A percentile compares a stretch with the other conserved stretches of the same genome.
phyloP scores from a whole-genome alignment of 2,888 invertebrate genomes.

The Volucella inflata region DNA sequence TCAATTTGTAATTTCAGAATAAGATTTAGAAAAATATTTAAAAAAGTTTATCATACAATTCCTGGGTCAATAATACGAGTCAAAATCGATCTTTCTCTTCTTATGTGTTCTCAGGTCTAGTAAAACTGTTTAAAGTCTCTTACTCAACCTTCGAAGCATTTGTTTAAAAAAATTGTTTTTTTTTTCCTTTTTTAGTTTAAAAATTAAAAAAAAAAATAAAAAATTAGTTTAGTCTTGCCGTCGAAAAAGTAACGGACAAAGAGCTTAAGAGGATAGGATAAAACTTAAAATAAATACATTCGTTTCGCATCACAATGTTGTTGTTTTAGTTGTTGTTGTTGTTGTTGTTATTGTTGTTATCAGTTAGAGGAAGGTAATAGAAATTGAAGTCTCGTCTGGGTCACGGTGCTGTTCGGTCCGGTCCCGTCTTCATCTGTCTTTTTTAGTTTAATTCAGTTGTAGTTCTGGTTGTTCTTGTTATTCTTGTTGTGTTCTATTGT shows the following conservation, averaged over 20 bases:
- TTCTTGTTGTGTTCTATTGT: slow-evolving; percentile 25
- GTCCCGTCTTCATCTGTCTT: slow-evolving; percentile 60
- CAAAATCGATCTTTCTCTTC: slow-evolving; percentile 18
- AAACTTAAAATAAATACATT: slow-evolving; percentile 60
- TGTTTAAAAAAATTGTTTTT: not conserved
- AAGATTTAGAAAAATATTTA: slow-evolving; percentile 21
- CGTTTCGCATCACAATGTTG: slow-evolving; percentile 48
- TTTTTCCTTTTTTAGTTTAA: not conserved
- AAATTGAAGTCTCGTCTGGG: slow-evolving; percentile 67
- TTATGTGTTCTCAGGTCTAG: slow-evolving; percentile 31
- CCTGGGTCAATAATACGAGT: slow-evolving; percentile 42
- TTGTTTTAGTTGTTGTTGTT: slow-evolving; percentile 18
- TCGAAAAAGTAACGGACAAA: slow-evolving; percentile 36
- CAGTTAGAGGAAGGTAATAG: slow-evolving; percentile 26
- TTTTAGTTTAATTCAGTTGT: slow-evolving; percentile 36
- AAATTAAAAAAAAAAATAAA: slow-evolving; percentile 6
- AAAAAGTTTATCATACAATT: slow-evolving; percentile 36
- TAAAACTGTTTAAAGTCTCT: slow-evolving; percentile 6
- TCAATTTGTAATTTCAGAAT: not conserved
- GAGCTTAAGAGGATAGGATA: slow-evolving; percentile 22
- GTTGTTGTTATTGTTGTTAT: slow-evolving; percentile 27
- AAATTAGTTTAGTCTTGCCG: slow-evolving; percentile 2
- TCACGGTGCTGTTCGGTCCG: slow-evolving; percentile 61
- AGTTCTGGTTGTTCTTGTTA: slow-evolving; percentile 4
- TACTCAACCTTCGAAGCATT: not conserved